Evolutionary conservation across 30 jellyfish, hydroid and myxozoan species (phyloP).

Genomic region (Cassiopea andromeda): DNA sequence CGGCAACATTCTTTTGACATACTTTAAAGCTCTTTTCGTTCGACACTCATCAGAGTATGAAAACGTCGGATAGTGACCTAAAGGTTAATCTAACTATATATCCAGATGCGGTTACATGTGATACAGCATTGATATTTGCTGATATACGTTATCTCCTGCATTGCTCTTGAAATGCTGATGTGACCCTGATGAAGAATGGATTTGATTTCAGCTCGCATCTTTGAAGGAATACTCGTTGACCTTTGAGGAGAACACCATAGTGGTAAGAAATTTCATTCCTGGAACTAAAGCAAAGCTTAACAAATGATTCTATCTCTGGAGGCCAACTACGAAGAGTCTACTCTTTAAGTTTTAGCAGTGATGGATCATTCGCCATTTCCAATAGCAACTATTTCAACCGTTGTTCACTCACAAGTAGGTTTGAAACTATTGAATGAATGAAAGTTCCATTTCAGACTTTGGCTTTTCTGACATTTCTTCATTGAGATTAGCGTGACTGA

Average conservation of each 20-base stretch:
- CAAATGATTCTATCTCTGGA: background rate
- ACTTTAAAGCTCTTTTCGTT: too few relatives aligned
- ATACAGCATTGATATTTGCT: slow-evolving; percentile 24
- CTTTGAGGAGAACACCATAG: slow-evolving; percentile 31
- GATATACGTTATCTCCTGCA: slow-evolving; percentile 46
- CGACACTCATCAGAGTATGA: too few relatives aligned
- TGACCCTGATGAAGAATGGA: slow-evolving; percentile 48
- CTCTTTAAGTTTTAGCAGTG: background rate
- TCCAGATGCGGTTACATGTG: too few relatives aligned
- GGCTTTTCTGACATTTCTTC: slow-evolving; percentile 44
- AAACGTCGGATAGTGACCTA: too few relatives aligned
- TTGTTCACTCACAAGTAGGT: background rate
- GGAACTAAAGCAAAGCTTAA: slow-evolving; percentile 13
- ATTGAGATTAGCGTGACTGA: slow-evolving; percentile 58
- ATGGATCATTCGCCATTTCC: background rate
- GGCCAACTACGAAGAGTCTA: slow-evolving; percentile 51
- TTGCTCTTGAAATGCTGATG: slow-evolving; percentile 51
- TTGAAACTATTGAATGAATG: slow-evolving; percentile 12
- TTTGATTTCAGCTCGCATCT: slow-evolving; percentile 44
- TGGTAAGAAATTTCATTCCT: slow-evolving; percentile 23
- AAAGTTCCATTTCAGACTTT: slow-evolving; percentile 1
- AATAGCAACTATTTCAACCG: background rate
- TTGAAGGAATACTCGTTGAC: slow-evolving; percentile 46
- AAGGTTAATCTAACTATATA: too few relatives aligned
- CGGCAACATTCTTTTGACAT: too few relatives aligned